Evolutionary conservation across 2,113 vertebrate species (phyloP), one percentile per base, ranked within the genome.

Genomic region (Micronisus gabar): DNA sequence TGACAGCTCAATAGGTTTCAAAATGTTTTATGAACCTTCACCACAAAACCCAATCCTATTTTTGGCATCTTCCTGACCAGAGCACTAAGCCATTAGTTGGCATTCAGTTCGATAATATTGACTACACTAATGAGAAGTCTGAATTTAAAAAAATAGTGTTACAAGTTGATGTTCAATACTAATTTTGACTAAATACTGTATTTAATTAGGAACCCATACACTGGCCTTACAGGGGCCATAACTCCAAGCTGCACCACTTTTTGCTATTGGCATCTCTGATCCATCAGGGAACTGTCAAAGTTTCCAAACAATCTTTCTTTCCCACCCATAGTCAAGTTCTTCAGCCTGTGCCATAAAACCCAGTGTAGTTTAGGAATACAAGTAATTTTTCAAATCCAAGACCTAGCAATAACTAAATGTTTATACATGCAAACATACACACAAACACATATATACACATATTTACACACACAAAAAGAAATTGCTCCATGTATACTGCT

Each of bases 21-120:
- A 52, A 52, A 26, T 10, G 19, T 29, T 63, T 88, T 18, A 40
- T 56, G 53, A 94, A 90, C 71, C 48, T 88, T 48, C 59, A 56
- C 21, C 45, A 82, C 71, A 68, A 93, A 80, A 72, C 23, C 30
- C 58, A 61, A 3, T 9, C 40, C 58, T 43, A 6, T 61, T 56
- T 82, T 76, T 94, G 75, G 78, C 78, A 30, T n/a, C 50, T 58
- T 74, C 34, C 68, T 55, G 62, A 72, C 70, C n/a, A 34, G 17
- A 79, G 34, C 56, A 56, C 48, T 11, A 41, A 80, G 67, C 45
- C 0, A 0, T 48, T 29, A 50, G 20, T 4, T 55, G 68, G 45
- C 9, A 0, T 68, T 75, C 52, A 22, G 23, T 52, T 82, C 21
- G 0, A 7, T 32, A 70, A 48, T 4, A 81, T 0, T 71, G 47